Conservation (phyloP, 2,113 vertebrate genomes). For the Dendrocopos noguchii region DNA sequence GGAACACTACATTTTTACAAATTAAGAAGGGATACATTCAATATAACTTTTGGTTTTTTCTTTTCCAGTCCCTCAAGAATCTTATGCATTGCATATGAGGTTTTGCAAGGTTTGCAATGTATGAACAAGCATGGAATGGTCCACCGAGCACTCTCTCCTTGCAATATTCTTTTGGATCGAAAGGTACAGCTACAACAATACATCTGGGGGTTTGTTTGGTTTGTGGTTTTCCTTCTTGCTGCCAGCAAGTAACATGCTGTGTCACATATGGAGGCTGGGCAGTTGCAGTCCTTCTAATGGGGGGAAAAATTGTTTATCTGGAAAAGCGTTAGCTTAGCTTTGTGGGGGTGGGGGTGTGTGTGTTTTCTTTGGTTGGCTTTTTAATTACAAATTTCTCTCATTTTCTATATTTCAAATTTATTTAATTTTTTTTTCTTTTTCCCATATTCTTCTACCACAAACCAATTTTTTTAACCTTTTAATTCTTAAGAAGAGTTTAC, state of each 20-base stretch:
- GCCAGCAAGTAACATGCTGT: not conserved
- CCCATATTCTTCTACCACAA: not conserved
- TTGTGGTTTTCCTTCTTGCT: not conserved
- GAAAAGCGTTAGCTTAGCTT: not conserved
- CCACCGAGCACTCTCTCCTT: slow-evolving; percentile 88
- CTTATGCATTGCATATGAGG: slow-evolving; percentile 88
- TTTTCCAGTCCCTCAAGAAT: slow-evolving; percentile 80
- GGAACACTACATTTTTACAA: not conserved
- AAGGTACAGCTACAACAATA: slow-evolving; percentile 79
- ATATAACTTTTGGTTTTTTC: not conserved
- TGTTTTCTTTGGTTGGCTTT: not conserved
- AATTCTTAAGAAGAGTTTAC: not conserved
- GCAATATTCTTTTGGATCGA: slow-evolving; percentile 91
- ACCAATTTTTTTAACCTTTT: not conserved
- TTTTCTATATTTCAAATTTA: too few species aligned
- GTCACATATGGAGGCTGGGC: not conserved
- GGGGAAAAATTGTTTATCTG: not conserved
- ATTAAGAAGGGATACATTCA: not conserved
- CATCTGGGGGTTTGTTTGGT: not conserved
- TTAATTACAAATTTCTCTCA: not conserved
- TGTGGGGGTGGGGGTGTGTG: not conserved
- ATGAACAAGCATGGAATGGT: slow-evolving; percentile 95
- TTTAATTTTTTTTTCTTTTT: not conserved
- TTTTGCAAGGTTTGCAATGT: slow-evolving; percentile 90
- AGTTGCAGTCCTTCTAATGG: not conserved